Base-by-base conservation (phyloP, 37 sponge, comb jelly and placozoan species). In the Lycopodina hypogea region DNA sequence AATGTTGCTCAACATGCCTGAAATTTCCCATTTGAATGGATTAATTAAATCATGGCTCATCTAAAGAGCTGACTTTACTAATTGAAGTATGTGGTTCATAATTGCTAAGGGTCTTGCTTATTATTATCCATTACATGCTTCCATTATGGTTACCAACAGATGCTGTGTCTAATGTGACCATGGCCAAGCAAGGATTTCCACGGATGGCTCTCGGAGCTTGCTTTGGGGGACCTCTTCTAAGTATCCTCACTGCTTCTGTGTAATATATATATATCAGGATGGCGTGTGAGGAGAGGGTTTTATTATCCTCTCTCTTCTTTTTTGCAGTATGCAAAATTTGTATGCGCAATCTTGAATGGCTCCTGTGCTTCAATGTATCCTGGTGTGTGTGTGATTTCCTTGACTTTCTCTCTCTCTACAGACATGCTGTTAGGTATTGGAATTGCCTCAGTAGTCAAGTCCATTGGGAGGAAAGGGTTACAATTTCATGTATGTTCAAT, bases 201-300 rank as follows among this genome's bases (percentile, higher is more conserved):
- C 82, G 97, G 26, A 98, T 93, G 92, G 99, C 93, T 21, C 85
- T 98, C 48, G 94, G 96, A 32, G 99, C 99, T 29, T 98, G 99
- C 74, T 93, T 90, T 77, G 99, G 99, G 51, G 94, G 99, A 0
- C 99, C 99, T 29, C 80, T 96, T 15, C 77, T 98, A 36, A 98
- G 95, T 94, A 96, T 90, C 89, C 90, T 88, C 29, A 61, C 69
- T 42, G 40, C 40, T 1, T 35, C 1, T 78, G 30, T 24, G 34
- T 2, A 12, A 45, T 9, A 45, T 9, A 64, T 50, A 28, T 40
- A 59, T 59, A 12, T 70, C 26, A 12, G 14, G 37, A 9, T 45
- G 9, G 48, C 48, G 4, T 45, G 48, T 45, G 48, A n/a, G n/a
- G n/a, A n/a, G n/a, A n/a, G n/a, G n/a, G n/a, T n/a, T n/a, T n/a